Evolutionary conservation across 2,113 vertebrate species (phyloP), one percentile per base, ranked within the genome.

Genomic region (Odocoileus virginianus): DNA sequence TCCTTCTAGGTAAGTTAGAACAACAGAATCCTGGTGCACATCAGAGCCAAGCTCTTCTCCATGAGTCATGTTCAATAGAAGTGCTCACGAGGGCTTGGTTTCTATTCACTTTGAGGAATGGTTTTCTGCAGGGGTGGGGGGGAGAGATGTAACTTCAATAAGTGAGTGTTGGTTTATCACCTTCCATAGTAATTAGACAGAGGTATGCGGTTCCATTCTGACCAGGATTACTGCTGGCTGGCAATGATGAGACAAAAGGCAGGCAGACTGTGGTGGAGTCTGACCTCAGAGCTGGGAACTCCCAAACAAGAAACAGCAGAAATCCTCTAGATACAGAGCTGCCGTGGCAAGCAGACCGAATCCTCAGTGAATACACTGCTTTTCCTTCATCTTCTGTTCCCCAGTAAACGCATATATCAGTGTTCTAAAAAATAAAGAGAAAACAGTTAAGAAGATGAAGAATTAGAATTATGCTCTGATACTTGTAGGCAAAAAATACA

Each of bases 11-110:
- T 99, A 99, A 99, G 99, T 99, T 99, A 99, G 99, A 99, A 99
- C 99, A 99, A 99, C 98, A 99, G 99, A 99, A 99, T 99, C 99
- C 99, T 99, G 99, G 99, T 99, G 99, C 99, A 99, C 99, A 99
- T 99, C 99, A 99, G 99, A 99, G 99, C 99, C 99, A 99, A 99
- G 99, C 99, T 99, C 99, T 99, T 99, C 99, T 99, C 99, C 99
- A 99, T 99, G 99, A 99, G 99, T 99, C 99, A 99, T 99, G 99
- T 99, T 99, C 99, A 99, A 99, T 98, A 99, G 97, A 98, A 99
- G 99, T 99, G 99, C 99, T 99, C 99, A 98, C 99, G 99, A 98
- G 98, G 98, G 98, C 98, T 98, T 97, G 98, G 97, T 97, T 98
- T 98, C 98, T 98, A 96, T 95, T 99, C 98, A 98, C 98, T 98